Evolutionary conservation across 2,113 vertebrate species (phyloP), one percentile per base, ranked within the genome.

Genomic region (Alces alces): DNA sequence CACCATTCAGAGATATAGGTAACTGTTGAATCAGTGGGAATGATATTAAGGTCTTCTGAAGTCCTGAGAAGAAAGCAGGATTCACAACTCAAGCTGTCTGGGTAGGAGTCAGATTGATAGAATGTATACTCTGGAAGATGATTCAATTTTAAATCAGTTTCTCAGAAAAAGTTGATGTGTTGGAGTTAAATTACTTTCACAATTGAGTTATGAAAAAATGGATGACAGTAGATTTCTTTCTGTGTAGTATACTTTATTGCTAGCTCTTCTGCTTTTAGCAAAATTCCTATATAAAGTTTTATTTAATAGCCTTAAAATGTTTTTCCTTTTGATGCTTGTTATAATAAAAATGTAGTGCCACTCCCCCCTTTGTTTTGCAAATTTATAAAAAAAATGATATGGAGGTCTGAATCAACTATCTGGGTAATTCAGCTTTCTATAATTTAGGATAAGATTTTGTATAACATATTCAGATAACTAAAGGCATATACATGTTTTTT

Each of bases 251-350:
- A 73, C 50, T 98, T 93, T 95, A 73, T 90, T 92, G 30, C 55
- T 64, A 85, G 55, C 7, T 73, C 21, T 96, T 47, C 39, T 97
- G 43, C 57, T 95, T 96, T 93, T 84, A 92, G 52, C 57, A 85
- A 91, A 94, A 91, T 25, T 83, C 57, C n/a, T 93, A 43, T 94
- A 30, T 82, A 96, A 96, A 91, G 16, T 2, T 73, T 79, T 91
- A 90, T 61, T 96, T 96, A 95, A 93, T 89, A 93, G 15, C 86
- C 47, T 87, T 95, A 96, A 97, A 97, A 86, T 97, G 45, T 94
- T 86, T 96, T 94, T 95, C 58, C 64, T 94, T 94, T 58, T 92
- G 94, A 85, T 86, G 54, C 79, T 96, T 96, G 45, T 96, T 96
- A 64, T 89, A 93, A 57, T 90, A 66, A 96, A 97, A 97, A 83